These are phyloP conservation scores for Minunthozetes semirufus DNA, from an alignment of 2,888 invertebrate genomes.

Conservation along the genomic window DNA sequence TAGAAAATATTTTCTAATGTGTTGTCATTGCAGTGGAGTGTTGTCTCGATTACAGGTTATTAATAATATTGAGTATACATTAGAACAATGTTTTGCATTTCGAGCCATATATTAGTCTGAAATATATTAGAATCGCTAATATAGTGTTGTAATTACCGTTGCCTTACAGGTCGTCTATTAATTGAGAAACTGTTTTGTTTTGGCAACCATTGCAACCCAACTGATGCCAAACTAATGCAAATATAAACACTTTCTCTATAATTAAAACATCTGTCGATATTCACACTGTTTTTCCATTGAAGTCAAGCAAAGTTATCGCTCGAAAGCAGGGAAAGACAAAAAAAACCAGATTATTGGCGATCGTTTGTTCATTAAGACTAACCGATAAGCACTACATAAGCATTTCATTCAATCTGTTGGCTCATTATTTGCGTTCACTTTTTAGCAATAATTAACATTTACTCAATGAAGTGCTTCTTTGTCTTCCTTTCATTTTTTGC, in stretches of 20 bases:
- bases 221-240: conserved; percentile 16
- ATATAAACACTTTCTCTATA: conserved; percentile 23
- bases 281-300: conserved; percentile 11
- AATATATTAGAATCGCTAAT: background rate
- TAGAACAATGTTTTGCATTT: background rate
- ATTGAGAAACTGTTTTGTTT: conserved; percentile 25
- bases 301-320: conserved; percentile 4
- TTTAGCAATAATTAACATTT: too few species aligned
- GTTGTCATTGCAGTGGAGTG: conserved; percentile 2
- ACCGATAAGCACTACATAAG: background rate
- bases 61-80: background rate
- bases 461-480: background rate
- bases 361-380: conserved; percentile 2
- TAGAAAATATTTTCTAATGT: background rate
- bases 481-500: background rate
- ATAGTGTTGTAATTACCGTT: conserved; percentile 12
- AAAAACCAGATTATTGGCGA: background rate
- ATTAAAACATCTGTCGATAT: conserved; percentile 20
- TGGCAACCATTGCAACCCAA: conserved; percentile 23
- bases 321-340: background rate
- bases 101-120: background rate
- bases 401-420: background rate
- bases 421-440: background rate
- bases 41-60: background rate
- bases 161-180: conserved; percentile 27